Base-by-base conservation (phyloP, 2,113 vertebrate genomes). In the Podiceps cristatus region DNA sequence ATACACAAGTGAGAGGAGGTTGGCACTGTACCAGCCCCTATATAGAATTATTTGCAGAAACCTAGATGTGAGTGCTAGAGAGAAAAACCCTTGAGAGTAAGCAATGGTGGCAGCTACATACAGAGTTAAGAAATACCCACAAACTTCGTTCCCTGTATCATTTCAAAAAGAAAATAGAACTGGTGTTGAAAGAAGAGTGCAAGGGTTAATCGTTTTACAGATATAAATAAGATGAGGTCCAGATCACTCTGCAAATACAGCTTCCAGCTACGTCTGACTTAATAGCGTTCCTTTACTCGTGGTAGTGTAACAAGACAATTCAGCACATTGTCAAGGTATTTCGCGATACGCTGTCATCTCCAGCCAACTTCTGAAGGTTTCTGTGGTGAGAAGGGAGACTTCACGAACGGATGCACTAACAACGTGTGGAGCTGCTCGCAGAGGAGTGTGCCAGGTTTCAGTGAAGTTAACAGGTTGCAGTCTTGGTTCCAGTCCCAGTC, bases 181-280 rank as follows among this genome's bases (percentile, higher is more conserved):
- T 8, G 3, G 27, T 62, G 86, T 68, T 96, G 93, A 91, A 93
- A 87, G 90, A 81, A 72, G 76, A 87, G 86, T 53, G 56, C 49
- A 75, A 72, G 24, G 60, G 86, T 88, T 94, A 89, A 95, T 84
- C 2, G 1, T 44, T 91, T 75, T 58, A 78, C 44, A 79, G 86
- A 84, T 68, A 72, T 7, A 58, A 94, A 58, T 77, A 87, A 69
- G 56, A 42, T 0, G 27, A 91, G 44, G 31, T 78, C 49, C 79
- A 78, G 86, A 72, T 23, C 52, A 49, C 81, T 72, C 76, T 81
- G 44, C 56, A 91, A 89, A 60, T n/a, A 45, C 0, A 4, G 11
- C 64, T 91, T 89, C 44, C 64, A 93, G 23, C 56, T 63, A 50
- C 10, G 42, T 13, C 55, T 74, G 42, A 28, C 58, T 88, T 9